phyloP scores from a whole-genome alignment of 2,888 invertebrate genomes.

The Agelastica alni region DNA sequence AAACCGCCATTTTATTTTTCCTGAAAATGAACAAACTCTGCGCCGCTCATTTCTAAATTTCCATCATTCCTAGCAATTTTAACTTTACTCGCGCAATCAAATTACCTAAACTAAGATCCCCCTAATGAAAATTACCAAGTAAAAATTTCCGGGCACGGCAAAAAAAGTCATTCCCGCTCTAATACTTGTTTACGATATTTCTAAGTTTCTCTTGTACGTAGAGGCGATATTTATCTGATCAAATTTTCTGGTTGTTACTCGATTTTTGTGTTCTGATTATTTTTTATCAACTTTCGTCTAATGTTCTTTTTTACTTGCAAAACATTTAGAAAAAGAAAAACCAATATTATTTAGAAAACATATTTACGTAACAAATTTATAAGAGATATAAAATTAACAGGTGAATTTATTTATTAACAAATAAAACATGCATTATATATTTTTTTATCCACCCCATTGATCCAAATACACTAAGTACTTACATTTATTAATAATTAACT shows the following conservation, averaged over 20 bases:
- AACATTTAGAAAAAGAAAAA: no score
- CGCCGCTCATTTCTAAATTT: constrained; percentile 1
- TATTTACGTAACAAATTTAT: no score
- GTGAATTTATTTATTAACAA: no score
- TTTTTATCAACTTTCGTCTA: no score
- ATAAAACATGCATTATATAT: no score
- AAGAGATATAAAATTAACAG: no score
- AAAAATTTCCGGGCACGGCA: constrained; percentile 20
- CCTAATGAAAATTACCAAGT: constrained; percentile 27
- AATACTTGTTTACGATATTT: constrained; percentile 26
- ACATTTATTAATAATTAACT: no score
- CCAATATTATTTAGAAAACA: no score
- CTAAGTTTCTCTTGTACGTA: constrained; percentile 2
- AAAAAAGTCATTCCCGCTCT: constrained; percentile 17
- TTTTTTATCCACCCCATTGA: no score
- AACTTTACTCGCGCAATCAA: constrained; percentile 24
- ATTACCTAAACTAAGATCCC: constrained; percentile 23
- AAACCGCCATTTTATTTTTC: background rate
- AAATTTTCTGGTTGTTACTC: background rate
- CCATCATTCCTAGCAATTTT: constrained; percentile 9
- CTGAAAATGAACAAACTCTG: background rate
- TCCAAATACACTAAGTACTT: no score
- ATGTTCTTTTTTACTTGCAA: no score
- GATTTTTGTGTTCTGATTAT: no score
- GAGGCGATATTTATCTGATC: background rate